Evolutionary conservation across 2,888 invertebrate species (phyloP).

Genomic region (Drosophila cognata): DNA sequence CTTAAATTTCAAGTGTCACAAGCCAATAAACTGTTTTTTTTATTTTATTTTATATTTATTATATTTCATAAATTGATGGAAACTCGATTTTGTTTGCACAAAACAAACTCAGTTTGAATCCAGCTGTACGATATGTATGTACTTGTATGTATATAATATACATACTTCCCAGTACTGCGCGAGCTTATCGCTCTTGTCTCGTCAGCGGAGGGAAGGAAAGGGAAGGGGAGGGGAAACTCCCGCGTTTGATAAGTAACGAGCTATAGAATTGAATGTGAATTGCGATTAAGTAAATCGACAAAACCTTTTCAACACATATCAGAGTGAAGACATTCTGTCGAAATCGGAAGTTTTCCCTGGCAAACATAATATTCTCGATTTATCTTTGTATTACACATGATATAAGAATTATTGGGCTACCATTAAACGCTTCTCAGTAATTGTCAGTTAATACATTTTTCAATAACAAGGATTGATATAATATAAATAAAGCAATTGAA

Average conservation of each 20-base stretch:
- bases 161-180: background rate
- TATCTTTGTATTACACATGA: background rate
- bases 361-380: constrained; percentile 16
- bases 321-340: background rate
- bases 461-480: background rate
- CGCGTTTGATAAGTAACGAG: constrained; percentile 32
- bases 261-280: constrained; percentile 15
- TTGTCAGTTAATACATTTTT: constrained; percentile 5
- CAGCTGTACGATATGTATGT: background rate
- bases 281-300: constrained; percentile 20
- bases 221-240: background rate
- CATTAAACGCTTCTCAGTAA: background rate
- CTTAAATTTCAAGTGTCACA: background rate
- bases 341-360: constrained; percentile 9
- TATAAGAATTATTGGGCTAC: constrained; percentile 1
- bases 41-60: background rate
- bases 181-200: constrained; percentile 20
- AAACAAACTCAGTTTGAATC: background rate
- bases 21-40: background rate
- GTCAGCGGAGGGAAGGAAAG: background rate
- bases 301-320: background rate
- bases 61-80: background rate
- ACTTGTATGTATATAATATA: background rate
- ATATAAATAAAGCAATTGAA: background rate
- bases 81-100: background rate